These are phyloP conservation scores for Dynastes maya DNA, from an alignment of 2,888 invertebrate genomes.

Conservation along the genomic window DNA sequence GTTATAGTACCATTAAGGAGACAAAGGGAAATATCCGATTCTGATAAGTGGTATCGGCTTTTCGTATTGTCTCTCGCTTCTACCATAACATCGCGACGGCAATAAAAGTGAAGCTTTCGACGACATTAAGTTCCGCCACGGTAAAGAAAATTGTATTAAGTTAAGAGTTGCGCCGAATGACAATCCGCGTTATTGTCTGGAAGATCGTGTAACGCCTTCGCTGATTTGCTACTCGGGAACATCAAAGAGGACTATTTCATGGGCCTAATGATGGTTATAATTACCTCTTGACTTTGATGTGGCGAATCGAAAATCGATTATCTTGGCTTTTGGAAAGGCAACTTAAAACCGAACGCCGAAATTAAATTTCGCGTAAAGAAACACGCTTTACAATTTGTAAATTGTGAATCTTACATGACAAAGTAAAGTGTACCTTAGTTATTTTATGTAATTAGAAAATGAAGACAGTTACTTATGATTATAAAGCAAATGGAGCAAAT, in stretches of 20 bases:
- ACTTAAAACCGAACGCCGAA: neutral
- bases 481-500: neutral
- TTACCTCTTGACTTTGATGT: constrained; percentile 37
- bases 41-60: constrained; percentile 47
- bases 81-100: constrained; percentile 22
- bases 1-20: constrained; percentile 31
- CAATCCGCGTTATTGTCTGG: constrained; percentile 34
- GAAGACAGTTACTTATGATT: neutral
- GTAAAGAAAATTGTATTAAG: constrained; percentile 44
- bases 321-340: neutral
- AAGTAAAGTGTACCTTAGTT: too few species aligned
- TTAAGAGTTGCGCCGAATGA: constrained; percentile 36
- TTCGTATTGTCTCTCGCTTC: constrained; percentile 35
- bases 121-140: constrained; percentile 31
- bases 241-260: constrained; percentile 33
- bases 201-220: constrained; percentile 26
- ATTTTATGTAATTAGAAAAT: too few species aligned
- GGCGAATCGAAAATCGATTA: constrained; percentile 39
- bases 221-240: constrained; percentile 17
- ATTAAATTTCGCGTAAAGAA: constrained; percentile 4
- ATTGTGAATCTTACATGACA: neutral
- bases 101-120: constrained; percentile 41
- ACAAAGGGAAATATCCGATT: constrained; percentile 45
- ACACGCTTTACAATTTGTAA: neutral
- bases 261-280: constrained; percentile 36